Evolutionary conservation across 2,888 invertebrate species (phyloP).

Genomic region (Heliconius hortense): DNA sequence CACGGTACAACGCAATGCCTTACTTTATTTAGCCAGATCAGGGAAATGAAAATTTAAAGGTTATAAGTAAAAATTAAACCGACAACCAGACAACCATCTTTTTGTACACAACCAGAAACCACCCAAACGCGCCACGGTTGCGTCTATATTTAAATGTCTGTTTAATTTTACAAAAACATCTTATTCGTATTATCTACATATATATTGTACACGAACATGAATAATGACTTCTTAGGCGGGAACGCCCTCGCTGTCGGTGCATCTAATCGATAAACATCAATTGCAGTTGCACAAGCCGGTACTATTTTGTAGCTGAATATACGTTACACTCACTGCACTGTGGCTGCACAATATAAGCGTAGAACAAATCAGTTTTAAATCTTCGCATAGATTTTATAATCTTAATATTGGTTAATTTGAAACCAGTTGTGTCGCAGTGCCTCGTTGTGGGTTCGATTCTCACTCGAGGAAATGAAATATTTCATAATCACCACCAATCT

Average conservation of each 20-base stretch:
- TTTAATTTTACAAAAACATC: conserved; percentile 16
- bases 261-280: conserved; percentile 72
- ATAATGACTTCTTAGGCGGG: conserved; percentile 53
- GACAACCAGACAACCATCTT: neutral
- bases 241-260: conserved; percentile 58
- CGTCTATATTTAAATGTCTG: conserved; percentile 2
- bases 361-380: neutral
- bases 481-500: too few relatives aligned
- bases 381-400: neutral
- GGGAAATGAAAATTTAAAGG: neutral
- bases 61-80: neutral
- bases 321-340: neutral
- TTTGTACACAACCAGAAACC: neutral
- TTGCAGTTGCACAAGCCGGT: conserved; percentile 47
- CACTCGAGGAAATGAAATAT: too few relatives aligned
- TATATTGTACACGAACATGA: conserved; percentile 40
- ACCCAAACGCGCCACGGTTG: neutral
- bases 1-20: too few relatives aligned
- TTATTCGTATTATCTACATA: conserved; percentile 1
- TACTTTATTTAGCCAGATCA: neutral
- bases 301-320: conserved; percentile 9
- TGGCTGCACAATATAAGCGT: neutral
- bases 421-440: accelerated
- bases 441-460: too few relatives aligned
- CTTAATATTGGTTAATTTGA: neutral